phyloP scores from a whole-genome alignment of 2,113 vertebrate species.

The Dasyurus viverrinus region DNA sequence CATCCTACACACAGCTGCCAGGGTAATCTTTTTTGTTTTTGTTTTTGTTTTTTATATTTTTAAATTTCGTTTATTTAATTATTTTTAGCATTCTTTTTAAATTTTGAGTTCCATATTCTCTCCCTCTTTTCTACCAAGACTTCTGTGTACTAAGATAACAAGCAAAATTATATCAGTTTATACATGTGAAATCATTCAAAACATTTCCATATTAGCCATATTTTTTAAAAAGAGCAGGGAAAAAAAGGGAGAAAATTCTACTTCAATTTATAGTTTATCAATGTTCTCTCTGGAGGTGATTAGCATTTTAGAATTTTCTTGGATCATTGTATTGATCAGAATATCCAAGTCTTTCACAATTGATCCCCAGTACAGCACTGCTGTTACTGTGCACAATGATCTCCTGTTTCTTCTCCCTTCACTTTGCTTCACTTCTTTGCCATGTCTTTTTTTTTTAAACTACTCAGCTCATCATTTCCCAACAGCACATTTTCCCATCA shows the following conservation, averaged over 20 bases:
- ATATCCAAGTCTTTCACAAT: neutral
- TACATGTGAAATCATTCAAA: neutral
- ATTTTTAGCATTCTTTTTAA: neutral
- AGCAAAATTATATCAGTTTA: neutral
- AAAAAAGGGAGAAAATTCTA: neutral
- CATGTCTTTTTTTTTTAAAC: neutral
- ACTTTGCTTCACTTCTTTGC: neutral
- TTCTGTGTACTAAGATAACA: neutral
- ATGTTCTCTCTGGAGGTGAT: neutral
- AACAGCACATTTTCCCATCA: neutral
- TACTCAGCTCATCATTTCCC: neutral
- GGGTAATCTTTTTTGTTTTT: neutral
- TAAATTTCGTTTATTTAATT: neutral
- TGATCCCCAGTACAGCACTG: neutral
- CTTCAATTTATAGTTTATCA: neutral
- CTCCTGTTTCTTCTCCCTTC: neutral
- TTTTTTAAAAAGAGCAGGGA: neutral
- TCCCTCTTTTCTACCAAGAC: neutral
- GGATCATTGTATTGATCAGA: neutral
- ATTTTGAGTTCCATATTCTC: neutral
- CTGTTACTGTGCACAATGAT: neutral
- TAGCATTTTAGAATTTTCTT: neutral
- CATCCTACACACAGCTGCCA: conserved; percentile 33
- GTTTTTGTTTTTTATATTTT: neutral
- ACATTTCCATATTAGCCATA: neutral